Conservation (phyloP, 2,797 vertebrate genomes). For the Squalus acanthias region DNA sequence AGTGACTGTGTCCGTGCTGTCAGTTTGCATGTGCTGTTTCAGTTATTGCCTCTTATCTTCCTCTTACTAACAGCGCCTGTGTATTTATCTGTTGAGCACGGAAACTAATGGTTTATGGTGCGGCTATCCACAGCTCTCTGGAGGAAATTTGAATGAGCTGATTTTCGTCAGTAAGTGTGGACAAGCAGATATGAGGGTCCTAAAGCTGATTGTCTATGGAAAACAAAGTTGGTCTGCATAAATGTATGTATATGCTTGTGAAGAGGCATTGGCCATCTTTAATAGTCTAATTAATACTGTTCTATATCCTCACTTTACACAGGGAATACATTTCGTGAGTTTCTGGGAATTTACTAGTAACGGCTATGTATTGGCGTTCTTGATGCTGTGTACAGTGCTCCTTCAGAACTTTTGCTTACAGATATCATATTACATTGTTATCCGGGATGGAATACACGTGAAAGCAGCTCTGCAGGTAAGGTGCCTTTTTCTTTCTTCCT, state of each 20-base stretch:
- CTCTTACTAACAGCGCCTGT: neutral
- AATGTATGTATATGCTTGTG: neutral
- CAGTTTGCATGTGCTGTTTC: neutral
- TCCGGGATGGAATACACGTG: slow-evolving; percentile 28
- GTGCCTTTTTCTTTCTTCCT: neutral
- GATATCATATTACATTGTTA: slow-evolving; percentile 29
- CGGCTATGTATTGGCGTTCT: slow-evolving; percentile 15
- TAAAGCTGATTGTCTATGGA: neutral
- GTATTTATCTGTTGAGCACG: neutral
- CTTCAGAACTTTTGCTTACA: slow-evolving; percentile 25
- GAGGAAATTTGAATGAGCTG: neutral
- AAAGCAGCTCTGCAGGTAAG: slow-evolving; percentile 29
- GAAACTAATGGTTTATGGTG: neutral
- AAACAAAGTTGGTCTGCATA: neutral
- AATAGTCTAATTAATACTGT: neutral
- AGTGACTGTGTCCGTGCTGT: neutral
- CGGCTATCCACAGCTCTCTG: neutral
- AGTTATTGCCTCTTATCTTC: neutral
- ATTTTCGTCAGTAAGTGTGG: neutral
- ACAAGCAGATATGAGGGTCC: neutral
- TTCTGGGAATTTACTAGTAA: slow-evolving; percentile 34
- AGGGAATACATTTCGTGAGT: slow-evolving; percentile 32
- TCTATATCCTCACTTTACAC: neutral
- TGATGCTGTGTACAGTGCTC: slow-evolving; percentile 28
- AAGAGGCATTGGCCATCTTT: neutral